Conservation (phyloP, 2,888 invertebrate species). For the Cerastis leucographa region DNA sequence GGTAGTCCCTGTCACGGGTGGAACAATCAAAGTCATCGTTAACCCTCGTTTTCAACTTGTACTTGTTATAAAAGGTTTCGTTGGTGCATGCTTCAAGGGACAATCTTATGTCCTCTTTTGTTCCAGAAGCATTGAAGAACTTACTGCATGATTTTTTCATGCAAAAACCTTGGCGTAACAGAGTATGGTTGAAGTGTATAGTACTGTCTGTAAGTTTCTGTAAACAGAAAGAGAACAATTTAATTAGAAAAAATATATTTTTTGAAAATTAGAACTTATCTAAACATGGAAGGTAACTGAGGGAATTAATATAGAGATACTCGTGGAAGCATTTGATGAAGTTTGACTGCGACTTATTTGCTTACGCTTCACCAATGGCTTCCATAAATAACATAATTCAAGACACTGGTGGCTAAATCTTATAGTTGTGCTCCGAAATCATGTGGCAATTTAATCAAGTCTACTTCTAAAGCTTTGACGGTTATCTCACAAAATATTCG, state of each 20-base stretch:
- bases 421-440: too few relatives aligned
- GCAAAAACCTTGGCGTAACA: slow-evolving; percentile 81
- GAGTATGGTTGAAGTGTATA: slow-evolving; percentile 83
- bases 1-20: slow-evolving; percentile 7
- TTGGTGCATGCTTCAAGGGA: slow-evolving; percentile 62
- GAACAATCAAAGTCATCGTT: slow-evolving; percentile 41
- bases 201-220: slow-evolving; percentile 80
- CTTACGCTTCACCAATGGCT: too few relatives aligned
- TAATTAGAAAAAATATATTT: too few relatives aligned
- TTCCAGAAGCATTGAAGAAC: slow-evolving; percentile 62
- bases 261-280: background rate
- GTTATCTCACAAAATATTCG: too few relatives aligned
- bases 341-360: too few relatives aligned
- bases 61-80: slow-evolving; percentile 50
- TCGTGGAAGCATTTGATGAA: too few relatives aligned
- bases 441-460: too few relatives aligned
- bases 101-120: slow-evolving; percentile 39
- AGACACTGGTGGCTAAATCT: too few relatives aligned
- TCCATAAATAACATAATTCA: too few relatives aligned
- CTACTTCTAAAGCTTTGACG: too few relatives aligned
- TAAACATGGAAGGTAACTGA: background rate
- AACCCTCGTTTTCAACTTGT: slow-evolving; percentile 54
- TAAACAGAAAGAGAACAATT: slow-evolving; percentile 46
- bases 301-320: background rate
- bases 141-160: slow-evolving; percentile 77